These are phyloP conservation scores for Drosophila flavopinicola DNA, from an alignment of 2,888 invertebrate species.

Conservation along the genomic window DNA sequence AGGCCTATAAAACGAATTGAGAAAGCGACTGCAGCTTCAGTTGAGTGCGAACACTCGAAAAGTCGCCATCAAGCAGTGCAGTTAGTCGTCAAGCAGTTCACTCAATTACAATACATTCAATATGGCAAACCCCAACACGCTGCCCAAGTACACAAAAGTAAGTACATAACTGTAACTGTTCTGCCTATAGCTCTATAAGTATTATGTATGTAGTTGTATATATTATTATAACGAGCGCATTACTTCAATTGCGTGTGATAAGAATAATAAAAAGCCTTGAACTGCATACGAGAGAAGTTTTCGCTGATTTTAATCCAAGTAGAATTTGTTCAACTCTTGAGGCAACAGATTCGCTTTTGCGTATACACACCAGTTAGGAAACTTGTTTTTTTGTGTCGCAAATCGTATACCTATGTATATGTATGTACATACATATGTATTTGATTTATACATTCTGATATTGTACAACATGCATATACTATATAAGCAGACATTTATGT, in stretches of 20 bases:
- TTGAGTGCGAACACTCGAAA: slow-evolving; percentile 35
- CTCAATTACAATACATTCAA: slow-evolving; percentile 22
- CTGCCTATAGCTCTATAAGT: neutral
- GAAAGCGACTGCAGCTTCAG: slow-evolving; percentile 45
- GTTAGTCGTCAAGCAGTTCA: neutral
- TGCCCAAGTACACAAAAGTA: slow-evolving; percentile 72
- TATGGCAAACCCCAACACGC: slow-evolving; percentile 64
- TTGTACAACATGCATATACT: neutral
- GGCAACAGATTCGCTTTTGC: neutral
- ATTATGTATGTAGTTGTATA: neutral
- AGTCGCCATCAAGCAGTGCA: slow-evolving; percentile 29
- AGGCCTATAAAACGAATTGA: slow-evolving; percentile 56
- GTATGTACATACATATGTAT: neutral
- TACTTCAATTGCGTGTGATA: slow-evolving; percentile 3
- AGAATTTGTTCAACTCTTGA: slow-evolving; percentile 5
- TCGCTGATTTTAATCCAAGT: neutral
- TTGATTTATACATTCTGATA: slow-evolving; percentile 1
- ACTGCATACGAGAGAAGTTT: neutral
- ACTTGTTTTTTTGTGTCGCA: slow-evolving; percentile 39
- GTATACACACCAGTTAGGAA: slow-evolving; percentile 9
- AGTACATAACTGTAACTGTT: slow-evolving; percentile 33
- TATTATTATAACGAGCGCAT: neutral
- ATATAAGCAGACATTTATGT: neutral
- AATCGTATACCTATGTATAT: neutral
- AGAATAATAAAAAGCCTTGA: slow-evolving; percentile 1